These are phyloP conservation scores for Thera obeliscata DNA, from an alignment of 2,888 invertebrate genomes.

Conservation along the genomic window DNA sequence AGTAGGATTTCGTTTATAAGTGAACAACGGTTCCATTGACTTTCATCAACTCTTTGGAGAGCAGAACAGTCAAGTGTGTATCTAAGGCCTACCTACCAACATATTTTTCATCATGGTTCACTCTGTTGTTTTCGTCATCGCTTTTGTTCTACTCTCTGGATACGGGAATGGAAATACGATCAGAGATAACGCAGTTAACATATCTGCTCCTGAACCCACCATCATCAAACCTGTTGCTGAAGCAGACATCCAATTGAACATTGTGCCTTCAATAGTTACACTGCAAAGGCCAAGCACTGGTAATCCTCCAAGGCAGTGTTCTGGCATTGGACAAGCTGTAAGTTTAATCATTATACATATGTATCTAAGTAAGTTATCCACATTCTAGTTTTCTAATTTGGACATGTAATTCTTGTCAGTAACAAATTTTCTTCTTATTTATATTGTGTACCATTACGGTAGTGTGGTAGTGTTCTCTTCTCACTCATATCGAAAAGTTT, in stretches of 20 bases:
- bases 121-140: conserved; percentile 15
- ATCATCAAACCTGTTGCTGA: conserved; percentile 1
- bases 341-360: conserved; percentile 10
- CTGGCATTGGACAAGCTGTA: conserved; percentile 31
- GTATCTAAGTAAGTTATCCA: no score
- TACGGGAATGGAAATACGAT: conserved; percentile 25
- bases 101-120: conserved; percentile 11
- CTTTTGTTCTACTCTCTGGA: conserved; percentile 18
- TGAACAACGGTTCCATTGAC: conserved; percentile 10
- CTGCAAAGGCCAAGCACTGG: conserved; percentile 15
- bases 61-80: conserved; percentile 15
- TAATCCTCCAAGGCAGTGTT: conserved; percentile 24
- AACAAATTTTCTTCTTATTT: no score
- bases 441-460: no score
- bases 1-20: conserved; percentile 19
- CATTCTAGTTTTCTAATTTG: no score
- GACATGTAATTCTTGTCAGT: no score
- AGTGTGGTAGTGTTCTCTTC: no score
- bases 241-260: conserved; percentile 11
- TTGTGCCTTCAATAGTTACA: conserved; percentile 19
- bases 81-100: neutral
- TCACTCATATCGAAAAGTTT: no score
- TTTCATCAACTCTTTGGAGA: conserved; percentile 6
- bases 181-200: conserved; percentile 10
- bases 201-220: conserved; percentile 3